Percentiles rank a stretch among this genome's conserved stretches.
Conservation (phyloP, 1,140 invertebrate species). For the Lucilia cuprina region DNA sequence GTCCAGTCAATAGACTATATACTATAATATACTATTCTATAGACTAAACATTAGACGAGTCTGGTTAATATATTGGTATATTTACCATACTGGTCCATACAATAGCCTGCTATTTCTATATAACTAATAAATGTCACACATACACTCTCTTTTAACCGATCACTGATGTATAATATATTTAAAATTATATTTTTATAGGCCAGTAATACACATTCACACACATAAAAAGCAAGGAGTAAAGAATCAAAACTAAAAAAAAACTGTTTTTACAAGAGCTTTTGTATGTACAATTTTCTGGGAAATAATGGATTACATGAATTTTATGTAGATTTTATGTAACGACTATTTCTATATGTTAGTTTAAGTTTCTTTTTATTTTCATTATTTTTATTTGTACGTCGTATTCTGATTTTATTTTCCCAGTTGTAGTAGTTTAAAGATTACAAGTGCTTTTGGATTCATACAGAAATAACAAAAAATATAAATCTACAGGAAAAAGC, state of each 20-base stretch:
- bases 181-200: neutral
- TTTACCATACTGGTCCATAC: no score
- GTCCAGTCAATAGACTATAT: no score
- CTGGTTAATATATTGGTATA: no score
- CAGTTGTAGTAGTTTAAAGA: constrained; percentile 8
- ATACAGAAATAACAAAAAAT: neutral
- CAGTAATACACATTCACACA: neutral
- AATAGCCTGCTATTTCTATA: no score
- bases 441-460: neutral
- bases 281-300: neutral
- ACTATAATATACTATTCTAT: no score
- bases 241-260: neutral
- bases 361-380: neutral
- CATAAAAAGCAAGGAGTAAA: neutral
- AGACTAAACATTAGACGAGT: no score
- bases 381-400: neutral
- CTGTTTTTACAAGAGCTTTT: neutral
- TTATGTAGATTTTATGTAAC: constrained; percentile 13
- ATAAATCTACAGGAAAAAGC: no score
- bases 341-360: neutral
- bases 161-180: neutral
- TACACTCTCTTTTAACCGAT: no score
- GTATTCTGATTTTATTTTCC: neutral
- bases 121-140: no score
- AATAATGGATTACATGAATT: constrained; percentile 12